phyloP scores from a whole-genome alignment of 2,113 vertebrate species.

The Chionis minor region DNA sequence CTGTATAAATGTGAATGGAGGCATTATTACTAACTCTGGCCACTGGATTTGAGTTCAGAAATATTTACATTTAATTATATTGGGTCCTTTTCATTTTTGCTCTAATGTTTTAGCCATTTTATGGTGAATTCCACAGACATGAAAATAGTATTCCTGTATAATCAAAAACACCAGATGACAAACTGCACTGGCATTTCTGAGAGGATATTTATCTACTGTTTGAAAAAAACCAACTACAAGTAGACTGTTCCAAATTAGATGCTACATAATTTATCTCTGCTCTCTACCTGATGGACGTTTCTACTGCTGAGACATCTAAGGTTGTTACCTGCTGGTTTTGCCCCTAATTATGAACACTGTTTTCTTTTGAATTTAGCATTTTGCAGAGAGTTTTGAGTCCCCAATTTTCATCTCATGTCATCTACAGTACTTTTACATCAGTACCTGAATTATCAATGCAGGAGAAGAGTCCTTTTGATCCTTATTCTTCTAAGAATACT shows the following conservation, averaged over 20 bases:
- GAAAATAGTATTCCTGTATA: background rate
- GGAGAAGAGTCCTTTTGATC: background rate
- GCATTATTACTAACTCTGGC: fast-evolving
- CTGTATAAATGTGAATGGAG: background rate
- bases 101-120: background rate
- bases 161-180: background rate
- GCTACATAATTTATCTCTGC: background rate
- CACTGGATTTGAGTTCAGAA: background rate
- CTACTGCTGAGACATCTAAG: background rate
- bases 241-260: background rate
- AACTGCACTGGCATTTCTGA: background rate
- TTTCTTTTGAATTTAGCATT: background rate
- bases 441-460: background rate
- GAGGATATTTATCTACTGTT: background rate
- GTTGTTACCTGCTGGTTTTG: background rate
- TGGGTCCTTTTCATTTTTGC: background rate
- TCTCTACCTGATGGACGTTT: background rate
- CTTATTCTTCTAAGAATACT: background rate
- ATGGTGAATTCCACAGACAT: background rate
- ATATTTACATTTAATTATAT: background rate
- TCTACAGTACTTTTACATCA: background rate
- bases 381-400: background rate
- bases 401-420: background rate
- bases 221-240: background rate
- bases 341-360: background rate